These are phyloP conservation scores for Sebastes matsubarae DNA, from an alignment of 2,797 vertebrate genomes.

Conservation along the genomic window DNA sequence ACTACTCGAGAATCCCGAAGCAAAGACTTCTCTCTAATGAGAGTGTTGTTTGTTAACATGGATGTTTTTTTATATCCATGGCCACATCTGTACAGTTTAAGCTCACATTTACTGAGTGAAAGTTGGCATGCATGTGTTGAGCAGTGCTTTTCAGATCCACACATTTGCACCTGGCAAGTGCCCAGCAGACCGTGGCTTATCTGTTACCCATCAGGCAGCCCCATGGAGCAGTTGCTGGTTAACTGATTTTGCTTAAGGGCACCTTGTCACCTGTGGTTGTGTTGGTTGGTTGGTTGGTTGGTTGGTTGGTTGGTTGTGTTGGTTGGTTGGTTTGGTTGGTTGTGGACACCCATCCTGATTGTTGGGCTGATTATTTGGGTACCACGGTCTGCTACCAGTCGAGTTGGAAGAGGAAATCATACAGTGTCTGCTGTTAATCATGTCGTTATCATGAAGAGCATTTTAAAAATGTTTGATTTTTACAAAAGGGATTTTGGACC, in stretches of 20 bases:
- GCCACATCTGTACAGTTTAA: not conserved
- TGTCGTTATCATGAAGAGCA: not conserved
- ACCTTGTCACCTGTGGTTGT: not conserved
- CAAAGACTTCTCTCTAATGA: not conserved
- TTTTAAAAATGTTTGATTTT: not conserved
- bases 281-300: not conserved
- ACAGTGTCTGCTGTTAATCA: not conserved
- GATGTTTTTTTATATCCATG: not conserved
- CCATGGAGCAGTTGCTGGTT: not conserved
- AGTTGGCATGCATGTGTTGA: not conserved
- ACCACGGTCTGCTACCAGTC: not conserved
- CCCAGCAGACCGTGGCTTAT: not conserved
- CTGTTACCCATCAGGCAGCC: not conserved
- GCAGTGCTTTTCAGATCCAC: not conserved
- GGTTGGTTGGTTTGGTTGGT: not conserved
- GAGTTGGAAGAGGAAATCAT: not conserved
- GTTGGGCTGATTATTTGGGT: not conserved
- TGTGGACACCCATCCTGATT: not conserved
- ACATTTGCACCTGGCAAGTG: not conserved
- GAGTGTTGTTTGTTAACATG: not conserved
- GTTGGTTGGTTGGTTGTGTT: not conserved
- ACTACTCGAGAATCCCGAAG: not conserved
- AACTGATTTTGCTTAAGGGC: not conserved
- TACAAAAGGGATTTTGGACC: not conserved
- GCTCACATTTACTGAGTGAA: not conserved